Percentiles rank a stretch among this genome's conserved stretches.
Conservation (phyloP, 2,113 vertebrate genomes). For the Nothoprocta perdicaria region DNA sequence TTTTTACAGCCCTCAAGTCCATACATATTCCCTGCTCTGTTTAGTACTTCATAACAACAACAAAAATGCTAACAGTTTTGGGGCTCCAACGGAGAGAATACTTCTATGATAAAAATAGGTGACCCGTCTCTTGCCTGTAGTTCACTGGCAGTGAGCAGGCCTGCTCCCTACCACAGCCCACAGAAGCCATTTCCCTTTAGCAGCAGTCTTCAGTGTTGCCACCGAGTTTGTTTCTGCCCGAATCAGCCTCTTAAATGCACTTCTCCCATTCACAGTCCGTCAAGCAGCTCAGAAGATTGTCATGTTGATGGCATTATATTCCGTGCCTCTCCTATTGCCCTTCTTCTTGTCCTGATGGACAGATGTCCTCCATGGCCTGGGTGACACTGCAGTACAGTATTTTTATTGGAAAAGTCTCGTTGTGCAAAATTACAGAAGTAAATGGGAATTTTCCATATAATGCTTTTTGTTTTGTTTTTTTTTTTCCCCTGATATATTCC, state of each 20-base stretch:
- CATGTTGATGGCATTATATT: background rate
- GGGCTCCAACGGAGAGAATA: background rate
- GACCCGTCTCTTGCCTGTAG: background rate
- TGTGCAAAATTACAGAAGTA: background rate
- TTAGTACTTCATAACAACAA: background rate
- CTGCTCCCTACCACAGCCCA: background rate
- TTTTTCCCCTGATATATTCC: background rate
- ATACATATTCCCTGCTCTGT: background rate
- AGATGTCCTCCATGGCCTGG: background rate
- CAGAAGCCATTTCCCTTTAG: background rate
- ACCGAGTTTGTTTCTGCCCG: background rate
- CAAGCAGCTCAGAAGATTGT: background rate
- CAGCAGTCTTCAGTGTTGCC: background rate
- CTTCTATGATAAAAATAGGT: background rate
- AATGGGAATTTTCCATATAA: background rate
- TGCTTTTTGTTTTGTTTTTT: background rate
- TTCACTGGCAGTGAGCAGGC: background rate
- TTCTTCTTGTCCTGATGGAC: background rate
- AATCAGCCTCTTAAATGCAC: background rate
- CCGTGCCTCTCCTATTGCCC: background rate
- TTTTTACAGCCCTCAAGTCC: background rate
- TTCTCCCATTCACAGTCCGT: background rate
- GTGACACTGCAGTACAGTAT: background rate
- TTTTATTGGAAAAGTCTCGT: background rate
- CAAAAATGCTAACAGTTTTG: background rate